Percentiles rank a stretch among this genome's conserved stretches.
Conservation (phyloP, 2,113 vertebrate genomes). For the Brienomyrus longianalis region DNA sequence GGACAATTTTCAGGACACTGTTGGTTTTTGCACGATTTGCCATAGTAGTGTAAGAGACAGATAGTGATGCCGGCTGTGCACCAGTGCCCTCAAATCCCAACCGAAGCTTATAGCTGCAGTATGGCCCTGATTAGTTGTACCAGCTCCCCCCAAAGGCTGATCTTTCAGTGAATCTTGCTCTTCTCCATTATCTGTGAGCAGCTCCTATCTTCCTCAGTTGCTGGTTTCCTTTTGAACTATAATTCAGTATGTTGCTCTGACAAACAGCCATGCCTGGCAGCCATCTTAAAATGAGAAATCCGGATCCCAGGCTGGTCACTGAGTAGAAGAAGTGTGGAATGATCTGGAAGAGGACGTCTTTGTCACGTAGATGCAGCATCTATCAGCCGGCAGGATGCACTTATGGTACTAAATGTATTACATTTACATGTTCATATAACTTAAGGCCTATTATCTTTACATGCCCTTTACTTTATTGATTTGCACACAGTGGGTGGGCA, state of each 20-base stretch:
- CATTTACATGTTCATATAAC: background rate
- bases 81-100: background rate
- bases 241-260: background rate
- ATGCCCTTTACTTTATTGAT: background rate
- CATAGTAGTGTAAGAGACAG: background rate
- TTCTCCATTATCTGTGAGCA: background rate
- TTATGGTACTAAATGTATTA: background rate
- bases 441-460: background rate
- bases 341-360: background rate
- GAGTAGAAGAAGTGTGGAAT: background rate
- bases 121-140: background rate
- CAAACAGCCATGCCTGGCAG: background rate
- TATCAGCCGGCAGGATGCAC: background rate
- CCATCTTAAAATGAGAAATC: background rate
- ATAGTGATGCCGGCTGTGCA: background rate
- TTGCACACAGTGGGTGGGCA: background rate
- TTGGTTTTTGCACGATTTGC: background rate
- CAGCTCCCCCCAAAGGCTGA: background rate
- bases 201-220: background rate
- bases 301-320: background rate
- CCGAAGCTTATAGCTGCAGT: background rate
- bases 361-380: background rate
- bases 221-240: background rate
- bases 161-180: background rate
- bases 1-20: background rate